Evolutionary conservation across 2,888 invertebrate species (phyloP).

Genomic region (Cryptus armator): DNA sequence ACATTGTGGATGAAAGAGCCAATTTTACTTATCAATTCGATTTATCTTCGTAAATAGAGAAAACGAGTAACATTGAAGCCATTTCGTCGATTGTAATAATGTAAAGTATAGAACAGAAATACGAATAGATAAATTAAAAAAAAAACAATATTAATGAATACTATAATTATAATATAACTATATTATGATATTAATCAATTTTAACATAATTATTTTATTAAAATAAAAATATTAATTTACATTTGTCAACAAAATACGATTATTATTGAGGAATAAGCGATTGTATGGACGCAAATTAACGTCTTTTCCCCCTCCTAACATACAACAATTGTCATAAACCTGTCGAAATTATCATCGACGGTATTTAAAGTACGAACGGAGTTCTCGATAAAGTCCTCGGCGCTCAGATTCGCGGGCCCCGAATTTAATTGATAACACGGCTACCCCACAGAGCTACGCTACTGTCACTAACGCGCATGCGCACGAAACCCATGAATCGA

Average conservation of each 20-base stretch:
- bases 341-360: neutral
- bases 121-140: too few species aligned
- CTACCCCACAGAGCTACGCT: slow-evolving; percentile 62
- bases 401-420: slow-evolving; percentile 62
- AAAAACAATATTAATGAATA: too few species aligned
- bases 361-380: neutral
- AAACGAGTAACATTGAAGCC: neutral
- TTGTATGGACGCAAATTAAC: neutral
- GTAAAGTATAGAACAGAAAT: neutral
- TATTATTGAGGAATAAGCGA: neutral
- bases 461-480: slow-evolving; percentile 74
- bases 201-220: too few species aligned
- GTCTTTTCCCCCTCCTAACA: neutral
- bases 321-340: neutral
- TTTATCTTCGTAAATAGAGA: neutral
- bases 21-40: neutral
- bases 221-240: too few species aligned
- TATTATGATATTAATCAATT: too few species aligned
- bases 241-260: too few species aligned
- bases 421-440: slow-evolving; percentile 42
- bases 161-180: too few species aligned
- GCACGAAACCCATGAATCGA: slow-evolving; percentile 76
- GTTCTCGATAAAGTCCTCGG: slow-evolving; percentile 1
- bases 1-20: neutral
- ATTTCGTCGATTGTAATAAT: neutral